Base-by-base conservation (phyloP, 2,888 invertebrate genomes). In the Pogonocherus hispidulus region DNA sequence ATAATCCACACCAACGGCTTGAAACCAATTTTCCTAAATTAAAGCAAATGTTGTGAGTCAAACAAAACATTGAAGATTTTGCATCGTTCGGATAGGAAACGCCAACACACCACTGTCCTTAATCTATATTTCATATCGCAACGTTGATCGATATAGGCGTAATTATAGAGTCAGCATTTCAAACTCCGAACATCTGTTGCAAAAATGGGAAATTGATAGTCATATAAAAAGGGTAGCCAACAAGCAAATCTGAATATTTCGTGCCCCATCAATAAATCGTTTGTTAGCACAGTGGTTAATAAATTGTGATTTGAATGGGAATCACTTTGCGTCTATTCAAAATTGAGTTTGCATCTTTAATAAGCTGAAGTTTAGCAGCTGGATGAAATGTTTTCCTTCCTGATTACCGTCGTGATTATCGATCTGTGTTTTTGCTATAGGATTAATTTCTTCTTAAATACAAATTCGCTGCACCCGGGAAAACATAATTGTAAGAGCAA, bases 171-270 rank as follows among this genome's bases (percentile, higher is more conserved):
- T 63, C 51, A 27, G 27, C 63, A 20, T 54, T 63, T 63, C 52
- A 63, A 35, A 37, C 63, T 63, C n/a, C 27, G 6, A 52, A 52
- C 63, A 63, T 51, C 63, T 63, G 63, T 51, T 63, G 63, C 63
- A 63, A 63, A 62, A 63, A 63, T 63, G 52, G 16, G 63, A 63
- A 63, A 63, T 63, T 63, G 52, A 63, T 63, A 41, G 51, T 32
- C 52, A 54, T 63, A 63, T 63, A 63, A 63, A 63, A 63, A 63
- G 52, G 63, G 63, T 59, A 47, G 47, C 47, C 27, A 59, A 59
- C 59, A 47, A 63, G 44, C 35, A 44, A 63, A 63, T 63, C 47
- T 63, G 63, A 51, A 63, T 63, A 62, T 49, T 52, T 51, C 41
- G 32, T 44, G 63, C 52, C 35, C 27, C 44, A 63, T 63, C 44